Evolutionary conservation across 2,797 vertebrate genomes (phyloP).

Genomic region (Propithecus deckenii): DNA sequence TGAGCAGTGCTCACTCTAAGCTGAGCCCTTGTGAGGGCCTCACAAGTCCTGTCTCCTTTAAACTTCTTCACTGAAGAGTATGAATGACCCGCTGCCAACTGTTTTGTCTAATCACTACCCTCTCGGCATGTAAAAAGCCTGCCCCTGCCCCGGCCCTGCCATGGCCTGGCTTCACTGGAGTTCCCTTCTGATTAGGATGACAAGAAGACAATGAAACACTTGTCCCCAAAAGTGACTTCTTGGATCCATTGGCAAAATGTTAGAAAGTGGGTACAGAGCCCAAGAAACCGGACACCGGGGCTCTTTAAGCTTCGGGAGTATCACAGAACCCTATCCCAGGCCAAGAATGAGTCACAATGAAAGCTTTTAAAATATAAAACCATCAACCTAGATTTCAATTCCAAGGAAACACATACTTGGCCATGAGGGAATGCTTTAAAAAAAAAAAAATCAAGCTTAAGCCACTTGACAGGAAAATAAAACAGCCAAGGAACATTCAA

Average conservation of each 20-base stretch:
- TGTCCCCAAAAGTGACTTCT: constrained; percentile 61
- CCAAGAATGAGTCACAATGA: constrained; percentile 72
- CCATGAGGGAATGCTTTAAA: constrained; percentile 59
- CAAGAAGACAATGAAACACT: constrained; percentile 24
- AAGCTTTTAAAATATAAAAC: constrained; percentile 76
- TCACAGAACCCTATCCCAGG: constrained; percentile 37
- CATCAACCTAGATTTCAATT: constrained; percentile 75
- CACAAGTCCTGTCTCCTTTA: background rate
- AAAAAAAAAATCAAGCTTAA: constrained; percentile 61
- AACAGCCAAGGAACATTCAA: constrained; percentile 65
- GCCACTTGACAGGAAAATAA: constrained; percentile 77
- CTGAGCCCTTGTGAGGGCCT: background rate
- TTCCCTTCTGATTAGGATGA: background rate
- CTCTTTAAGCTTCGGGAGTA: constrained; percentile 47
- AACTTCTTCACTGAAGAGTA: background rate
- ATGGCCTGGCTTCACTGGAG: background rate
- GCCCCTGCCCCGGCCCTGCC: background rate
- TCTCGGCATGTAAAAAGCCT: background rate
- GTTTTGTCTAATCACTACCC: background rate
- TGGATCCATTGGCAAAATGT: constrained; percentile 59
- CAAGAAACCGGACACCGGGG: constrained; percentile 56
- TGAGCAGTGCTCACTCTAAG: rapidly evolving
- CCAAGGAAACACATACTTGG: constrained; percentile 76
- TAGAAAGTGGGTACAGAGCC: constrained; percentile 58
- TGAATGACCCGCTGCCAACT: background rate